phyloP scores from a whole-genome alignment of 2,888 invertebrate genomes.

The Dexiosoma caninum region DNA sequence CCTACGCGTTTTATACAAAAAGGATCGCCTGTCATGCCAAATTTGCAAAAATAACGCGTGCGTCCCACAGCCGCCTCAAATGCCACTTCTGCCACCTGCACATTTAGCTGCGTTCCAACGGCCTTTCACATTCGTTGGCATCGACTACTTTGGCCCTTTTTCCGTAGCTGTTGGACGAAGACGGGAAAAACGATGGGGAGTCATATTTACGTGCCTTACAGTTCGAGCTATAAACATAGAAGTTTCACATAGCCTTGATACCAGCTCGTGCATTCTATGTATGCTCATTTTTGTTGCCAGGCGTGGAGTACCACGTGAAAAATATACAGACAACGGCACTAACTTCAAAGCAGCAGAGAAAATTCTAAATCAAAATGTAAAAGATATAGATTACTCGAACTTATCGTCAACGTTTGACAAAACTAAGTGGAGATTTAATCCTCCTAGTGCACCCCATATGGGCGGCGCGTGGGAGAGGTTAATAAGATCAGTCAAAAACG shows the following conservation, averaged over 20 bases:
- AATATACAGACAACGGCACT: slow-evolving; percentile 49
- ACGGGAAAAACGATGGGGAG: slow-evolving; percentile 64
- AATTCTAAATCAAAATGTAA: neutral
- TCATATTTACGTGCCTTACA: slow-evolving; percentile 63
- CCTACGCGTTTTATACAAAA: no score
- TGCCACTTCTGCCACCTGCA: slow-evolving; percentile 52
- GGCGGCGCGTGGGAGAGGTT: no score
- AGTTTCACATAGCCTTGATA: slow-evolving; percentile 55
- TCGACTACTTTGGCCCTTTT: no score
- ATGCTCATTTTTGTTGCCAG: slow-evolving; percentile 40
- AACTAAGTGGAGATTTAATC: neutral
- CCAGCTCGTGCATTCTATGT: slow-evolving; percentile 51
- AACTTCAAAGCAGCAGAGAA: slow-evolving; percentile 47
- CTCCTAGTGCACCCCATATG: neutral
- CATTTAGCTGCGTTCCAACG: slow-evolving; percentile 54
- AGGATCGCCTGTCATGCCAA: slow-evolving; percentile 52
- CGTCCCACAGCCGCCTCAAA: slow-evolving; percentile 47
- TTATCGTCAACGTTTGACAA: neutral
- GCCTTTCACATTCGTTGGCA: no score
- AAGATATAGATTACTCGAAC: neutral
- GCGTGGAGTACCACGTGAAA: slow-evolving; percentile 46
- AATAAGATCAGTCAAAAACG: neutral
- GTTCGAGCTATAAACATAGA: slow-evolving; percentile 61
- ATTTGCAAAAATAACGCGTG: no score
- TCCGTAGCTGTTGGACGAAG: no score